These are phyloP conservation scores for Diarsia mendica DNA, from an alignment of 2,888 invertebrate species.

Conservation along the genomic window DNA sequence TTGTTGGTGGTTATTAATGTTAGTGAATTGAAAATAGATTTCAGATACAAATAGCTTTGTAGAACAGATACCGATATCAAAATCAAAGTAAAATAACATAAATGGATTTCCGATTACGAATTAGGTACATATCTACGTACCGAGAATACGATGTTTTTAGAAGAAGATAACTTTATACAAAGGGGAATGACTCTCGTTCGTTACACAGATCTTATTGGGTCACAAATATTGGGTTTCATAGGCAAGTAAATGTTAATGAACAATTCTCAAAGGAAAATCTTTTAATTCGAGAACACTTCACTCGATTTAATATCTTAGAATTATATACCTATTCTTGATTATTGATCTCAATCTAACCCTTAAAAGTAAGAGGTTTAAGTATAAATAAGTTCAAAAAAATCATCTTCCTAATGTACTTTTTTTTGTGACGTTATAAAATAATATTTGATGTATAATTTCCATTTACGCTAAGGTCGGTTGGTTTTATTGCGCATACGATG, in stretches of 20 bases:
- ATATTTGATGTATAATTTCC: not conserved
- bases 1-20: not conserved
- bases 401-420: not conserved
- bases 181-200: not conserved
- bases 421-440: not conserved
- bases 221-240: constrained; percentile 39
- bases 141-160: not conserved
- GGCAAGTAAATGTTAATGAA: constrained; percentile 55
- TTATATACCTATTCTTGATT: constrained; percentile 25
- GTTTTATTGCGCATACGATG: constrained; percentile 23
- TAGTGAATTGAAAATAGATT: not conserved
- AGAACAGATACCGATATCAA: not conserved
- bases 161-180: not conserved
- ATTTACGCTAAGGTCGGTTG: not conserved
- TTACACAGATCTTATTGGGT: constrained; percentile 32
- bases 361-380: not conserved
- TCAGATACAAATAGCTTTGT: not conserved
- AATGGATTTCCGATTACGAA: constrained; percentile 9
- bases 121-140: not conserved
- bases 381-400: not conserved
- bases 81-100: constrained; percentile 9
- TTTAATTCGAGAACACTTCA: constrained; percentile 61
- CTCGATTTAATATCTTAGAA: constrained; percentile 57
- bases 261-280: constrained; percentile 55
- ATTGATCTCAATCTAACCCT: constrained; percentile 59